Evolutionary conservation across 2,113 vertebrate genomes (phyloP).

Genomic region (Anhinga rufa): DNA sequence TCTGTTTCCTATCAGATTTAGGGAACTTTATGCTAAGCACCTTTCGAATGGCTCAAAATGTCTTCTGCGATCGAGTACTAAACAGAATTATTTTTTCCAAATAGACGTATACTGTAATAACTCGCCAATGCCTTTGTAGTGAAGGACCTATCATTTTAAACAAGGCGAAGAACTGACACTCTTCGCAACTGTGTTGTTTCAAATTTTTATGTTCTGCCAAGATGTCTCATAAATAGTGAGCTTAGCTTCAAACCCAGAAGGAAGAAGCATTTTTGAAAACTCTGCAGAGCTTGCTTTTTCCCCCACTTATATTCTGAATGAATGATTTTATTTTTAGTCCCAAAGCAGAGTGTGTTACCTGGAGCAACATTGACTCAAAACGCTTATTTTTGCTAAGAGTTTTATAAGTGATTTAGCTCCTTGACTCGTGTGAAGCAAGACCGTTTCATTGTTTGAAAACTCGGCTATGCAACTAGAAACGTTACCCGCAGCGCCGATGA

Average conservation of each 20-base stretch:
- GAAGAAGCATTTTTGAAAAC: conserved; percentile 10
- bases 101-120: background rate
- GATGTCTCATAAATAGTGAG: background rate
- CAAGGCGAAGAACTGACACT: background rate
- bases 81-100: background rate
- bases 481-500: background rate
- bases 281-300: background rate
- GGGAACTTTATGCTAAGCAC: background rate
- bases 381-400: conserved; percentile 21
- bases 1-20: background rate
- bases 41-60: background rate
- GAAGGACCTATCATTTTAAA: background rate
- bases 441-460: conserved; percentile 2
- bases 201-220: background rate
- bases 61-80: background rate
- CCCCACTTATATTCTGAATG: background rate
- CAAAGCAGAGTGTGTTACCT: conserved; percentile 1
- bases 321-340: conserved; percentile 8
- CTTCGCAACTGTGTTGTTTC: background rate
- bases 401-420: conserved; percentile 30
- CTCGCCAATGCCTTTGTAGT: background rate
- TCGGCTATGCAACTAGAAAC: conserved; percentile 14
- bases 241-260: background rate
- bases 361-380: conserved; percentile 3
- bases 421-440: background rate